Evolutionary conservation across 2,888 invertebrate species (phyloP).

Genomic region (Lissonota sp.): DNA sequence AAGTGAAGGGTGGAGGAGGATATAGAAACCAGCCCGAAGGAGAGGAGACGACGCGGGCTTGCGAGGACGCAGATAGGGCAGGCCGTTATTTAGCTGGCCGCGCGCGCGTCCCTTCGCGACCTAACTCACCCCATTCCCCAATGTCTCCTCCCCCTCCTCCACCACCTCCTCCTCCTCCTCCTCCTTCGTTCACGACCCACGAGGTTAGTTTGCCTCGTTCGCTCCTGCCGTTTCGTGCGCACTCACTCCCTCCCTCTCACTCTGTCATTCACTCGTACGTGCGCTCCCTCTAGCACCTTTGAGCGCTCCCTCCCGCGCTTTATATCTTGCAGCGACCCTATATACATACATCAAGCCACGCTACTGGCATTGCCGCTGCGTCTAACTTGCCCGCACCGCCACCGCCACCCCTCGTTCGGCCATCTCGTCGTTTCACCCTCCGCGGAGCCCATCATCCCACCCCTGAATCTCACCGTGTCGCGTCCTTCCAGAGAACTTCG

Average conservation of each 20-base stretch:
- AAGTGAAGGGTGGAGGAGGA: constrained; percentile 42
- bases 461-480: constrained; percentile 57
- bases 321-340: not conserved
- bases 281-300: constrained; percentile 18
- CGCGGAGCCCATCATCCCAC: constrained; percentile 38
- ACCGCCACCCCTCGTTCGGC: constrained; percentile 45
- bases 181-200: constrained; percentile 50
- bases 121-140: constrained; percentile 72
- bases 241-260: constrained; percentile 35
- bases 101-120: constrained; percentile 80
- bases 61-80: constrained; percentile 74
- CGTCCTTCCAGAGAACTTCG: constrained; percentile 59
- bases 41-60: constrained; percentile 56
- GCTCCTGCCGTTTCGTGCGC: constrained; percentile 38
- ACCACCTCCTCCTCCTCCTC: constrained; percentile 5
- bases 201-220: constrained; percentile 54
- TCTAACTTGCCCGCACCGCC: constrained; percentile 59
- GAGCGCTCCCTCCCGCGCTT: constrained; percentile 28
- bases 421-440: constrained; percentile 64
- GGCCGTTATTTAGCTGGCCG: constrained; percentile 79
- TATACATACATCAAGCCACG: constrained; percentile 32
- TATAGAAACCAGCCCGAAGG: constrained; percentile 59
- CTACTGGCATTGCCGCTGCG: constrained; percentile 59
- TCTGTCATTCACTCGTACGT: constrained; percentile 50
- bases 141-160: constrained; percentile 35